Evolutionary conservation across 2,113 vertebrate species (phyloP), one percentile per base, ranked within the genome.

Genomic region (Dasyprocta punctata): DNA sequence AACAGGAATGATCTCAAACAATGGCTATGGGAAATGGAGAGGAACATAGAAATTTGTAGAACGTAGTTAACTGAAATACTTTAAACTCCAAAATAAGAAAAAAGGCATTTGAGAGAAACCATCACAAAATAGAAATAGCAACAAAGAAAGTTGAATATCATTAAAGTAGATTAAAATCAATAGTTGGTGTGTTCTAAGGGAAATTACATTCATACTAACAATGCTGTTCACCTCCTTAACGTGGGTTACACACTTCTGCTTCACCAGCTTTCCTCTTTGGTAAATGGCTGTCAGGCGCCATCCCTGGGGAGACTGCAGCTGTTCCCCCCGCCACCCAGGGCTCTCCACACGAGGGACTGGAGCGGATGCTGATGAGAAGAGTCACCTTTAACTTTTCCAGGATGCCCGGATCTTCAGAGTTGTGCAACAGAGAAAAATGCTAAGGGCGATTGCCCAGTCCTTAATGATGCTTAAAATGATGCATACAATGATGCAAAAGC

Each of bases 381-480:
- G 33, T 78, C 24, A 1, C 30, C 19, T 54, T 82, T n/a, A 61
- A 78, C 26, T 41, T 91, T 71, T 83, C 65, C 33, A 44, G 77
- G 49, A 75, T 36, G 24, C 13, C 2, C 47, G 63, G 44, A 49
- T n/a, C 41, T 16, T 90, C 33, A 83, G 11, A 47, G 26, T 60
- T 84, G 82, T 61, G 65, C 65, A 78, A 86, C 91, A 73, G 61
- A 80, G 84, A 84, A 4, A 49, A 28, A 60, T 30, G 30, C 75
- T 36, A 71, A 6, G 2, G 3, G 80, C 22, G 61, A 82, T 47
- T 54, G 44, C 71, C 69, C 58, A 11, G 71, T 96, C 95, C 77
- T 82, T 92, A 96, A 94, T 61, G 88, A 86, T 16, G 80, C 75
- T 91, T 90, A 67, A 87, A 93, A 90, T 36, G 84, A 47, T 88